Percentiles rank a stretch among this genome's conserved stretches.
Evolutionary conservation across 2,113 vertebrate species (phyloP).

Genomic region (Eulemur macaco): DNA sequence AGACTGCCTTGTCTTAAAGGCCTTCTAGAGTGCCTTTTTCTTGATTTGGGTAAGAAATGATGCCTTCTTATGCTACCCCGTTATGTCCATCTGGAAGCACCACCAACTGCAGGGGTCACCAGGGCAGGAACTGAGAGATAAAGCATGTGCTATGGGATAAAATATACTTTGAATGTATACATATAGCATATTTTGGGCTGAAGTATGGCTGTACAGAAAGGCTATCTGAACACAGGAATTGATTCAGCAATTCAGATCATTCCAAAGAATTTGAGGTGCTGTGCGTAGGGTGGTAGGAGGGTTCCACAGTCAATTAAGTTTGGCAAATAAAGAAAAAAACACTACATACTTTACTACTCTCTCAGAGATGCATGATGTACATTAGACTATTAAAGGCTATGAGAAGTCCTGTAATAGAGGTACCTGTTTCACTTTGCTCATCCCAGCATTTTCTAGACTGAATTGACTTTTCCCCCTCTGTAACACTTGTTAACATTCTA

Average conservation of each 20-base stretch:
- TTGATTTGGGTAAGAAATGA: neutral
- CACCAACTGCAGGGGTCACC: neutral
- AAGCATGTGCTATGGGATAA: neutral
- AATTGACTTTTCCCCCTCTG: neutral
- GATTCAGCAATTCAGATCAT: conserved; percentile 18
- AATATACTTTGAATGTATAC: conserved; percentile 32
- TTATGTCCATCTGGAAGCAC: neutral
- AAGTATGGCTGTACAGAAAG: conserved; percentile 9
- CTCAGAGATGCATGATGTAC: neutral
- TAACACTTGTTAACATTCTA: conserved; percentile 9
- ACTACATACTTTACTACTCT: neutral
- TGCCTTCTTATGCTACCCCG: neutral
- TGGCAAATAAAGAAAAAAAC: neutral
- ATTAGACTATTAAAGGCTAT: conserved; percentile 30
- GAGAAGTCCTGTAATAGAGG: neutral
- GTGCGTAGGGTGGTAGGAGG: neutral
- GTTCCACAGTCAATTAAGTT: neutral
- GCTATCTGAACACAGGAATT: neutral
- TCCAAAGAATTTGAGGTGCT: neutral
- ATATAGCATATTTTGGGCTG: neutral
- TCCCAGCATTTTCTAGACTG: neutral
- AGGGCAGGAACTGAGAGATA: neutral
- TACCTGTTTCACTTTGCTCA: neutral
- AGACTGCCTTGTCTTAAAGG: neutral
- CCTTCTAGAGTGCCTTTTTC: conserved; percentile 1